Evolutionary conservation across 2,888 invertebrate genomes (phyloP).

Genomic region (Ormyrus thymus): DNA sequence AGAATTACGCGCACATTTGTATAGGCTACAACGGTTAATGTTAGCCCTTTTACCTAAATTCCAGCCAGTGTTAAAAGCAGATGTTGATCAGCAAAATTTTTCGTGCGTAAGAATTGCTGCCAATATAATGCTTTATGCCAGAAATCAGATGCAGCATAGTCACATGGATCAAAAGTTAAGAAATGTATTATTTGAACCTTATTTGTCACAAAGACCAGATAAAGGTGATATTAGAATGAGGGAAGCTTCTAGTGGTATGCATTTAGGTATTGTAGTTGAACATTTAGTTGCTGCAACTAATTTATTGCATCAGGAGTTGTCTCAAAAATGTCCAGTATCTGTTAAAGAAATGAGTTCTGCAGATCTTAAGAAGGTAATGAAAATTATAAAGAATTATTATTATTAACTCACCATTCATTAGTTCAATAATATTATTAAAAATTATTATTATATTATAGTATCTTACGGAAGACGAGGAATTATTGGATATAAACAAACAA

Average conservation of each 20-base stretch:
- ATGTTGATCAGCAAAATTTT: constrained; percentile 65
- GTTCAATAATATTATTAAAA: constrained; percentile 6
- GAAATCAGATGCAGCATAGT: constrained; percentile 77
- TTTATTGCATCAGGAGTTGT: constrained; percentile 67
- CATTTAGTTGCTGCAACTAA: constrained; percentile 68
- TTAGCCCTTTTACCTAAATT: constrained; percentile 85
- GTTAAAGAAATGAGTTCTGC: constrained; percentile 76
- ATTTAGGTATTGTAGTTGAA: constrained; percentile 70
- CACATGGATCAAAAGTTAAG: constrained; percentile 71
- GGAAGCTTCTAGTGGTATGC: constrained; percentile 65
- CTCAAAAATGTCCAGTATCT: constrained; percentile 65
- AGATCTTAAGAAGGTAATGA: constrained; percentile 75
- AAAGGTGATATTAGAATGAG: constrained; percentile 63
- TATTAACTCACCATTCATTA: neutral
- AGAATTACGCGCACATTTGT: constrained; percentile 78
- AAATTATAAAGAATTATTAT: neutral
- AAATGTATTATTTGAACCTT: constrained; percentile 70
- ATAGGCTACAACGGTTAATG: constrained; percentile 85
- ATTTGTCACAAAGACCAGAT: constrained; percentile 63
- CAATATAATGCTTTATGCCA: constrained; percentile 83
- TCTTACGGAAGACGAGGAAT: constrained; percentile 69
- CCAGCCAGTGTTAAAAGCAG: constrained; percentile 60
- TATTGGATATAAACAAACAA: constrained; percentile 69
- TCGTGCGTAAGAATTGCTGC: constrained; percentile 79
- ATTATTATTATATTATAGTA: constrained; percentile 57